phyloP scores from a whole-genome alignment of 2,888 invertebrate species.

The Phaedon cochleariae region DNA sequence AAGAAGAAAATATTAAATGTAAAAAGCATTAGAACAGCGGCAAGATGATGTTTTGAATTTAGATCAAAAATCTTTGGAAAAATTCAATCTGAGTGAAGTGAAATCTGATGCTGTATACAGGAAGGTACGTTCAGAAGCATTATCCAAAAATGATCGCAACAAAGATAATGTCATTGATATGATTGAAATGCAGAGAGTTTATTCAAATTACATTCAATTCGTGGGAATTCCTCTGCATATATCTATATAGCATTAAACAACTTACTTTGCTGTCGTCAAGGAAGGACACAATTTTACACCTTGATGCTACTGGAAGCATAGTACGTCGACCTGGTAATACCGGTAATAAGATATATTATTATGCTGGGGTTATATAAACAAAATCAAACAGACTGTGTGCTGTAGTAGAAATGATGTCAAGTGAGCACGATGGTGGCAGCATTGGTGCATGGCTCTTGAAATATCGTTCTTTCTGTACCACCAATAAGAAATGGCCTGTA shows the following conservation, averaged over 20 bases:
- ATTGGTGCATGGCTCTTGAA: slow-evolving; percentile 32
- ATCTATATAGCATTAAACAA: slow-evolving; percentile 35
- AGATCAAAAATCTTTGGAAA: neutral
- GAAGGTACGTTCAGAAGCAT: too few relatives aligned
- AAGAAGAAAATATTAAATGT: slow-evolving; percentile 1
- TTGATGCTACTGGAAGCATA: slow-evolving; percentile 39
- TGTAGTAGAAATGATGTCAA: slow-evolving; percentile 32
- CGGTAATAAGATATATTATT: slow-evolving; percentile 31
- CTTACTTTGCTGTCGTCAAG: neutral
- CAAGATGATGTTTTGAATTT: too few relatives aligned
- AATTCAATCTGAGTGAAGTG: neutral
- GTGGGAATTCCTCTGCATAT: slow-evolving; percentile 34
- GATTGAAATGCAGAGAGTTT: slow-evolving; percentile 10
- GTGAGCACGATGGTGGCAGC: slow-evolving; percentile 26
- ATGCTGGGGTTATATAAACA: slow-evolving; percentile 24
- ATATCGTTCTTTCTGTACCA: slow-evolving; percentile 27
- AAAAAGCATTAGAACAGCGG: too few relatives aligned
- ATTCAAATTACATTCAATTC: slow-evolving; percentile 38
- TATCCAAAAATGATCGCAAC: too few relatives aligned
- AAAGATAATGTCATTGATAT: too few relatives aligned
- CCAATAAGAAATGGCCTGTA: slow-evolving; percentile 29
- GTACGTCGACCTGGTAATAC: slow-evolving; percentile 26
- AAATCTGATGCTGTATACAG: too few relatives aligned
- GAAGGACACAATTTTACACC: slow-evolving; percentile 22
- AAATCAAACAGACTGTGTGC: slow-evolving; percentile 27